phyloP scores from a whole-genome alignment of 1,140 invertebrate genomes.

The Reticulitermes speratus region DNA sequence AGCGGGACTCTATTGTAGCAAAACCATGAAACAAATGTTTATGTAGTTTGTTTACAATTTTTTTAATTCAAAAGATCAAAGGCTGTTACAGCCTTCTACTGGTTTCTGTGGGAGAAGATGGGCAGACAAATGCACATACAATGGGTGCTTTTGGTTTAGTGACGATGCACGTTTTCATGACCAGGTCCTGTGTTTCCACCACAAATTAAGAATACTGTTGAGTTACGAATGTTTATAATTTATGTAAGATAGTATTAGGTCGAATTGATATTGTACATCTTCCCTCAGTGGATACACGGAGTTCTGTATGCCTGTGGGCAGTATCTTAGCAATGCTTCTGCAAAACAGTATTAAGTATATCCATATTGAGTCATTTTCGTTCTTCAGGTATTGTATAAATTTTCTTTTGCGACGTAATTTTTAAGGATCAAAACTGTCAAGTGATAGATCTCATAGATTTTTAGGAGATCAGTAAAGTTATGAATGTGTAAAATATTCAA shows the following conservation, averaged over 20 bases:
- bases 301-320: neutral
- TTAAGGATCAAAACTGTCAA: neutral
- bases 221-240: neutral
- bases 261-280: neutral
- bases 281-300: neutral
- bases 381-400: neutral
- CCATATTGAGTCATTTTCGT: neutral
- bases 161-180: too few relatives aligned
- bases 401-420: neutral
- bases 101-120: too few relatives aligned
- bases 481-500: neutral
- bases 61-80: too few relatives aligned
- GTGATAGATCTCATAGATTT: neutral
- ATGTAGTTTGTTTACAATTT: too few relatives aligned
- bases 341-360: slow-evolving; percentile 5
- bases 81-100: too few relatives aligned
- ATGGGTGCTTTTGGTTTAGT: too few relatives aligned
- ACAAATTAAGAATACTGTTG: neutral
- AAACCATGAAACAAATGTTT: too few relatives aligned
- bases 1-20: too few relatives aligned
- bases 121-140: too few relatives aligned
- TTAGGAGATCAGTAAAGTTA: neutral
- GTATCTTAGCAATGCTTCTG: neutral
- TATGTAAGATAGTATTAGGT: neutral
- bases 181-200: neutral